Base-by-base conservation (phyloP, 2,113 vertebrate genomes). In the Nesoenas mayeri region DNA sequence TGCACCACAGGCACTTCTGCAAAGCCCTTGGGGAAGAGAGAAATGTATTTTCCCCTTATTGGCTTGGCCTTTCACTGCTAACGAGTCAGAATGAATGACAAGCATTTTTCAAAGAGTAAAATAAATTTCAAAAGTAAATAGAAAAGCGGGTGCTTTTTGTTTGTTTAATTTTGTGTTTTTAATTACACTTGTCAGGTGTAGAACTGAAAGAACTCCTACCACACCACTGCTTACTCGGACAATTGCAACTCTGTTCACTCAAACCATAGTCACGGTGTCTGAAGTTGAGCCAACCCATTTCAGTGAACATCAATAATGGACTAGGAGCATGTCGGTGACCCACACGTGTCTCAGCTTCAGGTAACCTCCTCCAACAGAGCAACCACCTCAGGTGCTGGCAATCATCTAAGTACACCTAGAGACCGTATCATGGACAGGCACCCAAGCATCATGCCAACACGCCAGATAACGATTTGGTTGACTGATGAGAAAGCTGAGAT, bases 31-130 rank as follows among this genome's bases (percentile, higher is more conserved):
- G 70, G 80, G 83, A 86, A 79, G 38, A 73, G 16, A 87, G 86
- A 96, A 92, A 94, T 79, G 5, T 19, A 21, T 85, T 91, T 92
- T 77, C 53, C 89, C 64, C n/a, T 65, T 81, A 65, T 54, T 86
- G 54, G 65, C 14, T 91, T 82, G 73, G 28, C 44, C 62, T 94
- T 89, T 93, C 26, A 42, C 21, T 91, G 53, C 65, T 65, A 78
- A 78, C 25, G 84, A 91, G 53, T 92, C 78, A 80, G 61, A 87
- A 92, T 32, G 61, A 89, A 91, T 22, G 57, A 85, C 66, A 77
- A 58, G 58, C 15, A 7, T 42, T 91, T 87, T 87, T 50, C 51
- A 85, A 60, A 88, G 66, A 44, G 29, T n/a, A 53, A 80, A 91
- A 75, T 5, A 79, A 74, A 75, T 48, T 12, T 7, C 3, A 57